Evolutionary conservation across 2,797 vertebrate species (phyloP), one percentile per base, ranked within the genome.

Genomic region (Mormyrus hasselquistii): DNA sequence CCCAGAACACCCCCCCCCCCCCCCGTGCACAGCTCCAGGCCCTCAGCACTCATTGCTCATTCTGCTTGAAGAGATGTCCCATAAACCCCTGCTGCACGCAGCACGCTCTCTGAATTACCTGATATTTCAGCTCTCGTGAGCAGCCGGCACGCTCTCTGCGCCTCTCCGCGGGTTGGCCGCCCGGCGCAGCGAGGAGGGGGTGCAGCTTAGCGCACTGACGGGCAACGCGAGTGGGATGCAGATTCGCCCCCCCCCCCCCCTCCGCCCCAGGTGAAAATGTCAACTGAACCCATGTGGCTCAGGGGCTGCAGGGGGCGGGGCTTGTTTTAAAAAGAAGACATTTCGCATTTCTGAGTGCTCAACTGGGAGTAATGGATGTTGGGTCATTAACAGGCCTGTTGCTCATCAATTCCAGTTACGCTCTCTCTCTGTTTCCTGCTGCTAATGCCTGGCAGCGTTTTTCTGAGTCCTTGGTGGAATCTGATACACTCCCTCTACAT

Each of bases 341-440:
- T 52, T 86, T 76, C 47, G 29, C 62, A 84, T 87, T 34, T 89
- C 57, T n/a, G 84, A 89, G 88, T 38, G 59, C 83, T 86, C 84
- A 38, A 62, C 19, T 69, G 62, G 84, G 83, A 73, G 34, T 89
- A 89, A 89, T 89, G 88, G 88, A 89, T 89, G 83, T 9, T 73
- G 19, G 55, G 88, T 90, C 90, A 90, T 91, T 91, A 91, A 82
- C 87, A 69, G 85, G 86, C 86, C 87, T 76, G 86, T 87, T 86
- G 82, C 88, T 79, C 89, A 89, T 91, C 88, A 90, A 86, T 83
- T 90, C 90, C 89, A 90, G 83, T 86, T 86, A 89, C 76, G 86
- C 86, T 87, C 88, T 52, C 88, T 52, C 90, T 90, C 88, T 82
- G 88, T 83, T 91, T 91, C 91, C 91, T 90, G 90, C 86, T 84